Conservation (phyloP, 2,888 invertebrate species). For the Byasa hedistus region DNA sequence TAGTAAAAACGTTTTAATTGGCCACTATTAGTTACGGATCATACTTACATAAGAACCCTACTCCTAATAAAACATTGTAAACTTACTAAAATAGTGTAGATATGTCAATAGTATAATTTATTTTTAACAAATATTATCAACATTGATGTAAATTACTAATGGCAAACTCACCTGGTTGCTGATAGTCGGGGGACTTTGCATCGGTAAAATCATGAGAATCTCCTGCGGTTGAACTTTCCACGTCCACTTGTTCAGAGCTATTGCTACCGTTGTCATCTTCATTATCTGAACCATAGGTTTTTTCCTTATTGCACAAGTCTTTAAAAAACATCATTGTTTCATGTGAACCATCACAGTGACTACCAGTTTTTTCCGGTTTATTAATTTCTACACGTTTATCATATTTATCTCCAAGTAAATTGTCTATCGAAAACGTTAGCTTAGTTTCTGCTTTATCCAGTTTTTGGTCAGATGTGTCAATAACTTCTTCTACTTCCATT, state of each 20-base stretch:
- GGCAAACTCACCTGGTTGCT: constrained; percentile 58
- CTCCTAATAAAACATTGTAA: too few species aligned
- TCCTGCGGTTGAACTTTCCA: constrained; percentile 57
- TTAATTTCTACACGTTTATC: constrained; percentile 36
- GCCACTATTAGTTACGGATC: too few species aligned
- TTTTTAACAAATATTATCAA: too few species aligned
- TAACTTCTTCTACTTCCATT: constrained; percentile 52
- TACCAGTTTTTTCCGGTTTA: constrained; percentile 29
- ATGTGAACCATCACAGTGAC: constrained; percentile 19
- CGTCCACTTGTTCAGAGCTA: constrained; percentile 66
- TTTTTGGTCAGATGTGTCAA: constrained; percentile 40
- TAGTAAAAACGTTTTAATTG: too few species aligned
- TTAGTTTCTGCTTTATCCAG: constrained; percentile 55
- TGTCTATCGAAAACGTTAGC: constrained; percentile 70
- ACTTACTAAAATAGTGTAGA: too few species aligned
- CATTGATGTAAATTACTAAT: neutral
- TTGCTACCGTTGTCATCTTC: constrained; percentile 56
- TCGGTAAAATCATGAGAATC: constrained; percentile 60
- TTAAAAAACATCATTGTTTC: constrained; percentile 32
- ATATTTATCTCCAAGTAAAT: constrained; percentile 64
- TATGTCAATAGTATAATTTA: too few species aligned
- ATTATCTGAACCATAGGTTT: constrained; percentile 49
- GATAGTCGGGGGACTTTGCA: constrained; percentile 56
- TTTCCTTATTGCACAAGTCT: constrained; percentile 43
- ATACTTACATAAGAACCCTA: too few species aligned